These are phyloP conservation scores for Tetranychus truncatus DNA, from an alignment of 2,888 invertebrate species.

Conservation along the genomic window DNA sequence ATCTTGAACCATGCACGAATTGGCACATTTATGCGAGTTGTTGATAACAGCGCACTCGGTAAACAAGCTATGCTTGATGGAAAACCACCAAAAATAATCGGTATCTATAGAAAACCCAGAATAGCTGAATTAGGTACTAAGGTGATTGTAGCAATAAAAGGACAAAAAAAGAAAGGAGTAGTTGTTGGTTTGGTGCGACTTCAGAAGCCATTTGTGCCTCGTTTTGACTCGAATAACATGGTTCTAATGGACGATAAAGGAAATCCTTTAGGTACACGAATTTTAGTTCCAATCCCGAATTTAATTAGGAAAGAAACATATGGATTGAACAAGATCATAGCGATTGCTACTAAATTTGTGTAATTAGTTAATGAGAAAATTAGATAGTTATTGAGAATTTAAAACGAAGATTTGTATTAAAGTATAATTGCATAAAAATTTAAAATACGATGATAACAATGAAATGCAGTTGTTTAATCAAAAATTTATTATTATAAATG, in stretches of 20 bases:
- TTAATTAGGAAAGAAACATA: constrained; percentile 62
- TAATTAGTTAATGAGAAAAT: constrained; percentile 34
- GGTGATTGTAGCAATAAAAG: constrained; percentile 78
- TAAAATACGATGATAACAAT: no score
- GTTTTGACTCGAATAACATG: constrained; percentile 84
- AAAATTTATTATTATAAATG: no score
- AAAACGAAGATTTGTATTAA: no score
- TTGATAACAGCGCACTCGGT: constrained; percentile 90
- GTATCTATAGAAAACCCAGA: constrained; percentile 66
- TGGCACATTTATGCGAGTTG: constrained; percentile 57
- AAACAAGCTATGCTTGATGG: constrained; percentile 85
- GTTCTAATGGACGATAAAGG: constrained; percentile 82
- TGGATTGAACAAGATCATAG: constrained; percentile 76
- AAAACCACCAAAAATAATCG: constrained; percentile 76
- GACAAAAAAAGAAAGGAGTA: constrained; percentile 81
- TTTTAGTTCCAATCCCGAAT: constrained; percentile 85
- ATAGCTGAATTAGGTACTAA: constrained; percentile 46
- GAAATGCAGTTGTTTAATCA: no score
- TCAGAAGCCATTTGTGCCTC: constrained; percentile 55
- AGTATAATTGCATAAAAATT: no score
- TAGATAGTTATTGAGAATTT: not conserved
- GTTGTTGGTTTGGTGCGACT: constrained; percentile 63
- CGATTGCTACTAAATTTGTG: constrained; percentile 71
- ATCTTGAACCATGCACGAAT: not conserved
- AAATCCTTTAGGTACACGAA: constrained; percentile 78